Evolutionary conservation across 1,140 invertebrate genomes (phyloP), one percentile per base, ranked within the genome.

Genomic region (Lasioglossum baleicum): DNA sequence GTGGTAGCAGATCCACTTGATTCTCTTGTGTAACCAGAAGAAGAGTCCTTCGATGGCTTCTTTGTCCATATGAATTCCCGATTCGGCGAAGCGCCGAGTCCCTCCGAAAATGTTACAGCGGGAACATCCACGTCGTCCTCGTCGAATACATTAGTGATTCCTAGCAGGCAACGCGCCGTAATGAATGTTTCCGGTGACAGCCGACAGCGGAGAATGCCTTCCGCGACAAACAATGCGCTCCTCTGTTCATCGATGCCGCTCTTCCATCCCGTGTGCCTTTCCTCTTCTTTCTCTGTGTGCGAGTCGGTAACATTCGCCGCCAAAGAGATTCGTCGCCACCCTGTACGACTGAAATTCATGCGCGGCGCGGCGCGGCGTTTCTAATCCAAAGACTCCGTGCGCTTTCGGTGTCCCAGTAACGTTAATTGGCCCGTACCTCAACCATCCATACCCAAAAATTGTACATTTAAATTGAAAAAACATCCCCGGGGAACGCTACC

Each of bases 141-240:
- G 72, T 82, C 76, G 87, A 90, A 89, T 89, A 87, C 87, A 90
- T 91, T 91, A 90, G 88, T 84, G 88, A 91, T 90, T 91, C 88
- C 84, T 87, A 88, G 87, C 84, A 88, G 87, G 84, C 83, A 86
- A 86, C 86, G 83, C 80, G 88, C 68, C 73, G 86, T 91, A 92
- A 92, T 91, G 90, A 91, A 91, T 91, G 90, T 91, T 91, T 91
- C 90, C 90, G 90, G 90, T 90, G 90, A 90, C 90, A 89, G 84
- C 81, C 88, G 88, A 90, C 86, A 85, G 82, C 82, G 84, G 84
- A 81, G 90, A 88, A 90, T 90, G 87, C 85, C 81, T 87, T 81
- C 84, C 82, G 89, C 88, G 90, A 91, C 89, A 90, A 91, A 92
- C 91, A 92, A 92, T 92, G 90, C 90, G 87, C 44, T 76, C 81